A percentile compares a stretch with the other conserved stretches of the same genome.
These are phyloP conservation scores for Ichneumoninae sp. DNA, from an alignment of 2,888 invertebrate genomes.

Conservation along the genomic window DNA sequence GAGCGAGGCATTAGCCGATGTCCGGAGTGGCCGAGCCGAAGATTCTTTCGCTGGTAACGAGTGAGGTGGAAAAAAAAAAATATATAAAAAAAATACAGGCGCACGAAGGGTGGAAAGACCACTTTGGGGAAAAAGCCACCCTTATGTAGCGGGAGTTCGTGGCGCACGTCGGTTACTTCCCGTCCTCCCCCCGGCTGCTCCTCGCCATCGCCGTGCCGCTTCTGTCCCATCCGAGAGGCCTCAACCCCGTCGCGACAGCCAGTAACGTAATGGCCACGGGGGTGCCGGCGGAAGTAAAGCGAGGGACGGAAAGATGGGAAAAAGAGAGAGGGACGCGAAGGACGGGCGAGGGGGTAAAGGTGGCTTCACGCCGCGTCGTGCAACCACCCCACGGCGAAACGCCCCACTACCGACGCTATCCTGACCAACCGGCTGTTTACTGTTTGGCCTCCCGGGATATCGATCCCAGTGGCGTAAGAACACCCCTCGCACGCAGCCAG, in stretches of 20 bases:
- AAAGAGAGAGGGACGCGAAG: slow-evolving; percentile 24
- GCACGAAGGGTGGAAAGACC: slow-evolving; percentile 31
- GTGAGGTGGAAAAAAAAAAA: slow-evolving; percentile 28
- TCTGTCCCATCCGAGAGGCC: slow-evolving; percentile 28
- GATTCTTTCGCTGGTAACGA: slow-evolving; percentile 9
- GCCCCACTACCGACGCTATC: slow-evolving; percentile 78
- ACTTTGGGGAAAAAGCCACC: slow-evolving; percentile 62
- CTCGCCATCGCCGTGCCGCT: background rate
- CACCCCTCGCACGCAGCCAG: slow-evolving; percentile 70
- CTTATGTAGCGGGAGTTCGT: slow-evolving; percentile 53
- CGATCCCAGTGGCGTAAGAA: slow-evolving; percentile 84
- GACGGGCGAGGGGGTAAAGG: slow-evolving; percentile 56
- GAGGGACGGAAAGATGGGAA: slow-evolving; percentile 32
- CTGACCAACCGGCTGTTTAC: slow-evolving; percentile 85
- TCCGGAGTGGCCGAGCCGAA: slow-evolving; percentile 22
- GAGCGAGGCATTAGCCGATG: slow-evolving; percentile 42
- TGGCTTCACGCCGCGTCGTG: slow-evolving; percentile 67
- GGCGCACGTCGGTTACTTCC: slow-evolving; percentile 62
- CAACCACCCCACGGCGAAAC: slow-evolving; percentile 67
- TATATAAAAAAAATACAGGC: slow-evolving; percentile 29
- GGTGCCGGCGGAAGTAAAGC: background rate
- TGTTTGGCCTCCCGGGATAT: slow-evolving; percentile 84
- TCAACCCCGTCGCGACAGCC: slow-evolving; percentile 20
- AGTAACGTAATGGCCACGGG: slow-evolving; percentile 4
- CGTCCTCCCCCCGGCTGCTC: slow-evolving; percentile 7